phyloP scores from a whole-genome alignment of 2,113 vertebrate genomes.

The Zapus hudsonius region DNA sequence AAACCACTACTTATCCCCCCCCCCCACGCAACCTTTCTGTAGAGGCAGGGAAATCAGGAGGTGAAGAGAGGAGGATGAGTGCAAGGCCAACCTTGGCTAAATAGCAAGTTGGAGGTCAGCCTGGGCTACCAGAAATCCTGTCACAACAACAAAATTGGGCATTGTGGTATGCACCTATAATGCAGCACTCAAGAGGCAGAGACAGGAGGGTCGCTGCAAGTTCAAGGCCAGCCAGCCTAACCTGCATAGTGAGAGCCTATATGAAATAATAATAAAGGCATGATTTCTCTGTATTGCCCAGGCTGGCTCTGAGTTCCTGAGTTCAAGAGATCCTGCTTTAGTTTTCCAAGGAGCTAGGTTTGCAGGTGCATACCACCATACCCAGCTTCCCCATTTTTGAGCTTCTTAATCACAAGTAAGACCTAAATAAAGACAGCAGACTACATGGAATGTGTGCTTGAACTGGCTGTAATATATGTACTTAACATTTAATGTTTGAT shows the following conservation, averaged over 20 bases:
- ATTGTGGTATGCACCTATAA: background rate
- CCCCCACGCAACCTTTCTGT: background rate
- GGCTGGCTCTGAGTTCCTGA: background rate
- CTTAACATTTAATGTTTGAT: background rate
- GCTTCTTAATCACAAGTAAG: background rate
- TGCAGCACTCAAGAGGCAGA: background rate
- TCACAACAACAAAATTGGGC: background rate
- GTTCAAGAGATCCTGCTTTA: background rate
- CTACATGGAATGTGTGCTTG: background rate
- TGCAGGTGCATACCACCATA: background rate
- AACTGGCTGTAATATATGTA: constrained; percentile 7
- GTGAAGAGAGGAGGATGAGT: no score
- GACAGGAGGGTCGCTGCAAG: background rate
- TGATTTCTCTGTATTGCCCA: background rate
- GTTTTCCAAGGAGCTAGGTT: background rate
- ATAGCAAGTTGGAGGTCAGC: background rate
- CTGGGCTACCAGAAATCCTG: background rate
- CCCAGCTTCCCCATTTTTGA: background rate
- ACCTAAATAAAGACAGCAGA: constrained; percentile 18
- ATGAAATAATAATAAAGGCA: background rate
- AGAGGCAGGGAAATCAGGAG: background rate
- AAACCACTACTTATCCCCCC: background rate
- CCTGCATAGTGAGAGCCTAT: background rate
- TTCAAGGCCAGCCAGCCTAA: background rate
- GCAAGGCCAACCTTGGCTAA: background rate